Percentiles rank a stretch among this genome's conserved stretches.
phyloP scores from a whole-genome alignment of 2,888 invertebrate genomes.

The Chymomyza fuscimana region DNA sequence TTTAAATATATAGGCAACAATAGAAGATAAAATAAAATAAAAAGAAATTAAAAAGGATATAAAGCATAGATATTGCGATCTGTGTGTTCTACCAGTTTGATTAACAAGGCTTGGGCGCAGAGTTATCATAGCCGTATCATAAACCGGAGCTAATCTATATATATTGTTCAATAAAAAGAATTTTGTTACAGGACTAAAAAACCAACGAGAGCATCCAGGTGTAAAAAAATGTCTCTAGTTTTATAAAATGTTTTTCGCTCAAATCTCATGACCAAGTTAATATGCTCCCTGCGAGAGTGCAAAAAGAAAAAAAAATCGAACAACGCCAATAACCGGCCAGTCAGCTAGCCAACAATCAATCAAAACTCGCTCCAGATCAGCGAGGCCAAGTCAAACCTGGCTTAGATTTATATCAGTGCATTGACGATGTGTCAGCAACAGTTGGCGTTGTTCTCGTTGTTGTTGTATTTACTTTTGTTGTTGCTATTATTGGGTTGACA shows the following conservation, averaged over 20 bases:
- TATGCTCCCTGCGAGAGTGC: neutral
- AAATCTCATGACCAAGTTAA: neutral
- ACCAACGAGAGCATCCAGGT: too few species aligned
- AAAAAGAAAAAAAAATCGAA: neutral
- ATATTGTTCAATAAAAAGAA: too few species aligned
- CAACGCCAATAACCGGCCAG: neutral
- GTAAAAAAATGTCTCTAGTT: too few species aligned
- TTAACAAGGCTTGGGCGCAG: too few species aligned
- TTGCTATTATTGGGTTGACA: constrained; percentile 3
- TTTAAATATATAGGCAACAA: too few species aligned
- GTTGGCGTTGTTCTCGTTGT: constrained; percentile 32
- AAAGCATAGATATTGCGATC: too few species aligned
- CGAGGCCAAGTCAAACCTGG: constrained; percentile 26
- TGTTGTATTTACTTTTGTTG: constrained; percentile 19
- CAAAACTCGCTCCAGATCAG: constrained; percentile 59
- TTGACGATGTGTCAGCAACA: constrained; percentile 52
- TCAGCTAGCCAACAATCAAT: constrained; percentile 46
- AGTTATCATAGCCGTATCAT: too few species aligned
- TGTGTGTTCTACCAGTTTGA: too few species aligned
- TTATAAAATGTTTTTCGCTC: neutral
- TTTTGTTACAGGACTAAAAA: too few species aligned
- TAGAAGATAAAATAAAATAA: too few species aligned
- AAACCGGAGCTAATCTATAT: too few species aligned
- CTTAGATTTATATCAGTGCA: constrained; percentile 62
- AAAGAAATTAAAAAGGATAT: too few species aligned